Percentiles rank a stretch among this genome's conserved stretches.
These are phyloP conservation scores for Neogobius melanostomus DNA, from an alignment of 2,113 vertebrate genomes.

Conservation along the genomic window DNA sequence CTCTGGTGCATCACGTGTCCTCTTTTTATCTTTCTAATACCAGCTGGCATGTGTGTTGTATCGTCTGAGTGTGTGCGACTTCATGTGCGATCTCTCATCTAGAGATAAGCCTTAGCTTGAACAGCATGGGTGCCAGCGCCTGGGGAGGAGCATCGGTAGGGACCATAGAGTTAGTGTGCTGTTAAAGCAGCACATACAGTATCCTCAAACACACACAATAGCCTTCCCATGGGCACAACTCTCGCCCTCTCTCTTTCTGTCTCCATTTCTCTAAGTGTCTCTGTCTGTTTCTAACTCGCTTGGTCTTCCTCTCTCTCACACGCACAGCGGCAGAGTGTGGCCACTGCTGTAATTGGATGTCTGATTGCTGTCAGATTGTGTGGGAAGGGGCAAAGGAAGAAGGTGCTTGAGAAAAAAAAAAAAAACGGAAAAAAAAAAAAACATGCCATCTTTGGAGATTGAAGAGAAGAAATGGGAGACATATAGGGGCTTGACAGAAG, in stretches of 20 bases:
- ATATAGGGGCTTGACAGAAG: neutral
- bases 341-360: constrained; percentile 67
- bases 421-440: neutral
- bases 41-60: neutral
- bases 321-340: constrained; percentile 26
- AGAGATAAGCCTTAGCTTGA: constrained; percentile 41
- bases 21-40: constrained; percentile 2
- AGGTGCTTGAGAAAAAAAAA: neutral
- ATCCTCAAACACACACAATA: constrained; percentile 34
- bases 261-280: no score
- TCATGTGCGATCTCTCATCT: constrained; percentile 32
- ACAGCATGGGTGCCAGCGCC: constrained; percentile 30
- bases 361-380: constrained; percentile 55
- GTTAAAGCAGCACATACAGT: neutral
- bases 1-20: neutral
- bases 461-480: neutral
- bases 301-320: neutral
- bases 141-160: constrained; percentile 40
- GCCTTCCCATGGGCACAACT: neutral
- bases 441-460: neutral
- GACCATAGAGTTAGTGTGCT: constrained; percentile 33
- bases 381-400: neutral
- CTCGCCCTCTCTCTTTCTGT: no score
- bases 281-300: no score
- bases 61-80: constrained; percentile 3